Conservation (phyloP, 2,888 invertebrate genomes). For the Incurvaria masculella region DNA sequence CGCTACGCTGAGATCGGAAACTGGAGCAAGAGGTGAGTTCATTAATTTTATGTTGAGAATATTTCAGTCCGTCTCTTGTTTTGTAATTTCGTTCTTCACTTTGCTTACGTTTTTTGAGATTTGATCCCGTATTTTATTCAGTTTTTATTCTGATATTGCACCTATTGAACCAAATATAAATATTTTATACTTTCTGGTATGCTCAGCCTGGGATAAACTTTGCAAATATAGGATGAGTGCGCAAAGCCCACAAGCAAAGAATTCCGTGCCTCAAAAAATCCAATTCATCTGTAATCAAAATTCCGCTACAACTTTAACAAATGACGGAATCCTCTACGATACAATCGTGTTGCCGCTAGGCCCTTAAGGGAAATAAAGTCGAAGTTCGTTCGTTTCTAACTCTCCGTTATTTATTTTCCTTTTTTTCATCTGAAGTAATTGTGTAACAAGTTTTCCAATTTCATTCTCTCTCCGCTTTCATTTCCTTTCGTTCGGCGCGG, state of each 20-base stretch:
- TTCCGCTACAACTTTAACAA: not conserved
- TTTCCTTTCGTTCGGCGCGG: conserved; percentile 42
- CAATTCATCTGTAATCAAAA: not conserved
- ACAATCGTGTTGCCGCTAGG: conserved; percentile 1
- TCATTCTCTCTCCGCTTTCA: conserved; percentile 52
- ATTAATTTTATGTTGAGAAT: conserved; percentile 14
- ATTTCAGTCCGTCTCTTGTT: too few species aligned
- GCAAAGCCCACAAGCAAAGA: too few species aligned
- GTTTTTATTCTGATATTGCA: too few species aligned
- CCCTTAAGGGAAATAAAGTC: conserved; percentile 18
- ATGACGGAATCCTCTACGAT: not conserved
- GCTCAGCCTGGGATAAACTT: too few species aligned
- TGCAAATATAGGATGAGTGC: too few species aligned
- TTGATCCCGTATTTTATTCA: too few species aligned
- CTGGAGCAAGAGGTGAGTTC: conserved; percentile 54
- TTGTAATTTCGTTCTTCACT: too few species aligned
- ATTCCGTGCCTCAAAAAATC: not conserved
- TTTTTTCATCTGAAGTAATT: conserved; percentile 47
- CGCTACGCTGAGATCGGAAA: conserved; percentile 59
- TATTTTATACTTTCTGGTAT: too few species aligned
- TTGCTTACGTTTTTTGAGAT: too few species aligned
- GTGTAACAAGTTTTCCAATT: conserved; percentile 56
- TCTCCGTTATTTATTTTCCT: conserved; percentile 41
- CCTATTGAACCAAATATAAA: too few species aligned
- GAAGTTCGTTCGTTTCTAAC: conserved; percentile 31